A percentile compares a stretch with the other conserved stretches of the same genome.
Conservation (phyloP, 2,797 vertebrate genomes). For the Poeciliopsis infans region DNA sequence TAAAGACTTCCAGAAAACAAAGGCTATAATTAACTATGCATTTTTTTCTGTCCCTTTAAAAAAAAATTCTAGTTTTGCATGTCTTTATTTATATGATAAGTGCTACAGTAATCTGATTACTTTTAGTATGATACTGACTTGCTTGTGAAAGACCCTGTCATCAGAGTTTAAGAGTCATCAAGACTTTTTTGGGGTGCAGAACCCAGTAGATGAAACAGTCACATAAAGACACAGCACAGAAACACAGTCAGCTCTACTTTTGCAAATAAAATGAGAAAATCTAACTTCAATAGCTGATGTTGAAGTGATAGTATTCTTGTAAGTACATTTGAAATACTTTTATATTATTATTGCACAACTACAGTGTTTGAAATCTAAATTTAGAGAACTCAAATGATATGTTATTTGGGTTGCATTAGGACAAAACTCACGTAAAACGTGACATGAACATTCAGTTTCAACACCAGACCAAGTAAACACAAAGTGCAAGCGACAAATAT, state of each 20-base stretch:
- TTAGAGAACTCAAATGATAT: background rate
- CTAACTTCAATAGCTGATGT: background rate
- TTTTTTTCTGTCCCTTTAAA: background rate
- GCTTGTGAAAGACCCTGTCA: slow-evolving; percentile 47
- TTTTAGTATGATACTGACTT: slow-evolving; percentile 57
- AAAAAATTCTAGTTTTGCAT: background rate
- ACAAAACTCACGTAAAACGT: background rate
- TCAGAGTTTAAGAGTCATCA: slow-evolving; percentile 1
- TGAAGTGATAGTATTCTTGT: background rate
- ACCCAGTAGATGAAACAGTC: slow-evolving; percentile 56
- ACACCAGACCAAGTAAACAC: slow-evolving; percentile 20
- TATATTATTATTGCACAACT: background rate
- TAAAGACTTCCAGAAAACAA: background rate
- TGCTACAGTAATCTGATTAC: background rate
- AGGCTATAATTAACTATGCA: background rate
- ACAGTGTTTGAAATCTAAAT: background rate
- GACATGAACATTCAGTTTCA: slow-evolving; percentile 18
- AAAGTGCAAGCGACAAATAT: slow-evolving; percentile 59
- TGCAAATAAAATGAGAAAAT: slow-evolving; percentile 6
- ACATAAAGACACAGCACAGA: slow-evolving; percentile 52
- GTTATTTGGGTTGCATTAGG: background rate
- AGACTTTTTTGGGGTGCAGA: slow-evolving; percentile 43
- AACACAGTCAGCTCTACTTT: background rate
- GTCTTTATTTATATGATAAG: background rate
- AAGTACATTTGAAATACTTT: background rate